phyloP scores from a whole-genome alignment of 2,888 invertebrate species.

The Bugula neritina region DNA sequence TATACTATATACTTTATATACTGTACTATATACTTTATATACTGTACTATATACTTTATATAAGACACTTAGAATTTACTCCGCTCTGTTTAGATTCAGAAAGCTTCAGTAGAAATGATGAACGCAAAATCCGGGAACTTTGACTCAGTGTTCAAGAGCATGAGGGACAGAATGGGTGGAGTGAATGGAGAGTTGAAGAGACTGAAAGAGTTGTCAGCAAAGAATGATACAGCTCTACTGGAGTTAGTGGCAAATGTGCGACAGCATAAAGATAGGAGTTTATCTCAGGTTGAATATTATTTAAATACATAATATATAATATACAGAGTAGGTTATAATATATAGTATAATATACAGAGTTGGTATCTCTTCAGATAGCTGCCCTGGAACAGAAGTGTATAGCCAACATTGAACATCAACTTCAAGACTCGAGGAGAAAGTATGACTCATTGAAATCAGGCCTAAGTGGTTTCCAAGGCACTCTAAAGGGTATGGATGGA shows the following conservation, averaged over 20 bases:
- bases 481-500: conserved; percentile 21
- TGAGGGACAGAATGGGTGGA: background rate
- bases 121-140: conserved; percentile 19
- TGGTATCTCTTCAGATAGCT: background rate
- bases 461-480: conserved; percentile 1
- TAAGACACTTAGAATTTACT: too few species aligned
- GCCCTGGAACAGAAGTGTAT: background rate
- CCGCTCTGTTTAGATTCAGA: background rate
- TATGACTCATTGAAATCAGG: background rate
- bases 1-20: too few species aligned
- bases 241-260: background rate
- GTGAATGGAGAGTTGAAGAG: conserved; percentile 3
- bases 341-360: too few species aligned
- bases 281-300: background rate
- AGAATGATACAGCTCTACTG: conserved; percentile 2
- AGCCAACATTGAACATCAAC: background rate
- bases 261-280: conserved; percentile 8
- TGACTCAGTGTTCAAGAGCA: background rate
- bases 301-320: too few species aligned
- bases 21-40: too few species aligned
- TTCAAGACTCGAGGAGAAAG: conserved; percentile 9
- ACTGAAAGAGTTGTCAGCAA: conserved; percentile 1
- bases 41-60: too few species aligned
- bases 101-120: conserved; percentile 15
- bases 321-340: too few species aligned